These are phyloP conservation scores for Scrobipalpa costella DNA, from an alignment of 2,888 invertebrate genomes.

Conservation along the genomic window DNA sequence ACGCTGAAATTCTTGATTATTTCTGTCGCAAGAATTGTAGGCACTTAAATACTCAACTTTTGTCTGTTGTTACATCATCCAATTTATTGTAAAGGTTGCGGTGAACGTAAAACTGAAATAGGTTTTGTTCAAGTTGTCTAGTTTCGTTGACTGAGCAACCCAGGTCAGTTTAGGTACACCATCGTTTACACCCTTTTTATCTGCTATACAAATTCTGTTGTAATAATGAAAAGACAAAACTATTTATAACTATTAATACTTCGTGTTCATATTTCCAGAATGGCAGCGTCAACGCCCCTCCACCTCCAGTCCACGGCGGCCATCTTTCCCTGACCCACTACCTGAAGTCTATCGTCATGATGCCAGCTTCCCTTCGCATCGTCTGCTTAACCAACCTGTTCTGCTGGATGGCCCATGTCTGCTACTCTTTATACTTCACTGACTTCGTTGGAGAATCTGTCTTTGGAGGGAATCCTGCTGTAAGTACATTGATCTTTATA, in stretches of 20 bases:
- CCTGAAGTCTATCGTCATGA: slow-evolving; percentile 92
- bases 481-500: slow-evolving; percentile 55
- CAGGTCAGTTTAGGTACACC: too few species aligned
- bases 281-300: slow-evolving; percentile 37
- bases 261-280: slow-evolving; percentile 40
- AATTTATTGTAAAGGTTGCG: too few species aligned
- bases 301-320: slow-evolving; percentile 45
- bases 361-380: slow-evolving; percentile 93
- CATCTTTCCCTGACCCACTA: slow-evolving; percentile 87
- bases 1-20: too few species aligned
- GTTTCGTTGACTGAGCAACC: too few species aligned
- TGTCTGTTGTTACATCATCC: too few species aligned
- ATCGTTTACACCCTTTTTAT: background rate
- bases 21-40: too few species aligned
- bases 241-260: background rate
- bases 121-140: too few species aligned
- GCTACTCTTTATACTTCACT: slow-evolving; percentile 97
- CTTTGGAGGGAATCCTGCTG: slow-evolving; percentile 92
- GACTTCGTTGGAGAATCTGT: slow-evolving; percentile 97
- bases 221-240: background rate
- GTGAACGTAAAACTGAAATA: too few species aligned
- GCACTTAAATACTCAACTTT: too few species aligned
- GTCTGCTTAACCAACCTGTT: slow-evolving; percentile 96
- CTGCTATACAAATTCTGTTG: background rate
- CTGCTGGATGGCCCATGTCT: slow-evolving; percentile 99